phyloP scores from a whole-genome alignment of 2,797 vertebrate genomes.

The Poecilia gillii region DNA sequence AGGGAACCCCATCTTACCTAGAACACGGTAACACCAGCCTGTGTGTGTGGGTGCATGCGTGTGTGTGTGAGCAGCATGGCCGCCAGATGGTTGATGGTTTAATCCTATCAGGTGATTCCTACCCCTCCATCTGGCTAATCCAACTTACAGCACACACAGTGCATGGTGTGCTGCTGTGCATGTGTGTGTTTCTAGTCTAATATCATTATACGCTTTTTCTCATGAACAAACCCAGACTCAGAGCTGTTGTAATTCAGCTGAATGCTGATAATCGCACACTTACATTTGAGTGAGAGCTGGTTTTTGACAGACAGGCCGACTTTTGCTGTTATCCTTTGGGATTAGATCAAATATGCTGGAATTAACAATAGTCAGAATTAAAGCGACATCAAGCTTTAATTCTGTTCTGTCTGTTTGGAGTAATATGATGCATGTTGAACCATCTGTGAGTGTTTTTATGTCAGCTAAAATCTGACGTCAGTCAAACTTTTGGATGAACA shows the following conservation, averaged over 20 bases:
- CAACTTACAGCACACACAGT: constrained; percentile 77
- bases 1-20: constrained; percentile 96
- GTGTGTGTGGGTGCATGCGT: constrained; percentile 25
- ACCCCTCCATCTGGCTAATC: constrained; percentile 98
- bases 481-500: constrained; percentile 24
- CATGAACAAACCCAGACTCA: constrained; percentile 47
- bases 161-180: constrained; percentile 36
- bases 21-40: constrained; percentile 89
- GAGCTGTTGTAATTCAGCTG: constrained; percentile 54
- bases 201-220: constrained; percentile 62
- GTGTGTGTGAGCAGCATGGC: constrained; percentile 72
- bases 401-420: constrained; percentile 14
- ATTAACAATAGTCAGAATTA: constrained; percentile 24
- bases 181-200: constrained; percentile 55
- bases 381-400: constrained; percentile 42
- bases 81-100: constrained; percentile 95
- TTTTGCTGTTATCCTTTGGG: constrained; percentile 43
- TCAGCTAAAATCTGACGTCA: constrained; percentile 39
- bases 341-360: constrained; percentile 44
- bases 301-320: constrained; percentile 50
- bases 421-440: constrained; percentile 17
- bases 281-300: constrained; percentile 22
- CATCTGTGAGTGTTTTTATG: constrained; percentile 40
- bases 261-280: constrained; percentile 45
- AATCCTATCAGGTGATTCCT: constrained; percentile 99